Base-by-base conservation (phyloP, 1,140 invertebrate species). In the Eciton burchellii region DNA sequence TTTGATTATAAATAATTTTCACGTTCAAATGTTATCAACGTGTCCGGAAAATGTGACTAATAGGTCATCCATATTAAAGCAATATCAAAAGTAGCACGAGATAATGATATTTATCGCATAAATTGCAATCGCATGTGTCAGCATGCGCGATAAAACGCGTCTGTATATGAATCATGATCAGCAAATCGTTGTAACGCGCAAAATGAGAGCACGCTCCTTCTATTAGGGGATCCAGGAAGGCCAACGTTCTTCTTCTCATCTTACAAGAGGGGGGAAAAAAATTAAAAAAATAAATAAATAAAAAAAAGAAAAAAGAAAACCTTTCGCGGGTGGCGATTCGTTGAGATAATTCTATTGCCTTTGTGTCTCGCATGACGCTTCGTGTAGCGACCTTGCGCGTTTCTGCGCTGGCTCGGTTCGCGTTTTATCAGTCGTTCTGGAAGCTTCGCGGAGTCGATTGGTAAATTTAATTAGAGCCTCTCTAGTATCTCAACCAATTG, bases 1-100 rank as follows among this genome's bases (percentile, higher is more conserved):
- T 19, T 52, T 21, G 24, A 35, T 65, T 76, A 54, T 2, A n/a
- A 35, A 0, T 0, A 9, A 3, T 43, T 65, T 54, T 26, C 59
- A 76, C 52, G 73, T 65, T 76, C 59, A 76, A 65, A 52, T 76
- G 45, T 76, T 76, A n/a, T n/a, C n/a, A 76, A 52, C 60, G 73
- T 24, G n/a, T 26, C 47, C 43, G 11, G 14, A 9, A 35, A 45
- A 45, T 21, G 9, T 76, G 14, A 76, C 29, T 35, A 54, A 76
- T 76, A 76, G 60, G 73, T 76, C 45, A 65, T 65, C 73, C n/a
- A n/a, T 76, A 76, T 76, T 65, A 65, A 41, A 12, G 60, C 52
- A 65, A 54, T 8, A 29, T 65, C 65, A 65, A 63, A 52, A 24
- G 49, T 24, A 76, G 5, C 9, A 4, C 5, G 29, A n/a, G n/a